Evolutionary conservation across 1,140 invertebrate genomes (phyloP), one percentile per base, ranked within the genome.

Genomic region (Agraylea sexmaculata): DNA sequence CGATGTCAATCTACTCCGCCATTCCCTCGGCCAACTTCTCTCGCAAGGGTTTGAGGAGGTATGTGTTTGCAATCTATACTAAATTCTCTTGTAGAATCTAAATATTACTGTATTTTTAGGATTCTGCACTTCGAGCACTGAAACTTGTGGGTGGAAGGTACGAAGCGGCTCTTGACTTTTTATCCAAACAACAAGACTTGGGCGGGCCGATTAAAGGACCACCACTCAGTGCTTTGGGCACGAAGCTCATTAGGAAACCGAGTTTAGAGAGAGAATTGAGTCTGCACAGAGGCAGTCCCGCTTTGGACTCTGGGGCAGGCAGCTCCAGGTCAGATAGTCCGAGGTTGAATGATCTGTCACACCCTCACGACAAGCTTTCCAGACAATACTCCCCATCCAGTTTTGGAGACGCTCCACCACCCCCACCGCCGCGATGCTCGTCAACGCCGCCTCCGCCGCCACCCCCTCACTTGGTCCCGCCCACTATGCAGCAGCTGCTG

Each of bases 321-420:
- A 89, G 85, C 55, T 87, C 86, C 7, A 69, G 88, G 17, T 91
- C 87, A 0, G 87, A 92, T 54, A 89, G 84, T 63, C 87, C 87
- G 1, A 70, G 81, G 45, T 73, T 81, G 42, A 59, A 55, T 57
- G 64, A 63, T 62, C 65, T 48, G 46, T 68, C 72, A 59, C 58
- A 61, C 42, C 48, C 55, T 61, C 67, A 64, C 61, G 65, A 63
- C 62, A 74, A 63, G 37, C 50, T 67, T 15, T 55, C 57, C 34
- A 56, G 75, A 16, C 68, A 77, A 60, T 81, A 83, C 56, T 80
- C 78, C 21, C 78, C 80, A 1, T 75, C 70, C 13, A 73, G 64
- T 43, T 72, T 66, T 54, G 74, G 70, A 44, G 77, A 76, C 47
- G 69, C 72, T 2, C 77, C 80, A 4, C 81, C 82, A 1, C 79